These are phyloP conservation scores for Cheilosia soror DNA, from an alignment of 2,888 invertebrate species.

Conservation along the genomic window DNA sequence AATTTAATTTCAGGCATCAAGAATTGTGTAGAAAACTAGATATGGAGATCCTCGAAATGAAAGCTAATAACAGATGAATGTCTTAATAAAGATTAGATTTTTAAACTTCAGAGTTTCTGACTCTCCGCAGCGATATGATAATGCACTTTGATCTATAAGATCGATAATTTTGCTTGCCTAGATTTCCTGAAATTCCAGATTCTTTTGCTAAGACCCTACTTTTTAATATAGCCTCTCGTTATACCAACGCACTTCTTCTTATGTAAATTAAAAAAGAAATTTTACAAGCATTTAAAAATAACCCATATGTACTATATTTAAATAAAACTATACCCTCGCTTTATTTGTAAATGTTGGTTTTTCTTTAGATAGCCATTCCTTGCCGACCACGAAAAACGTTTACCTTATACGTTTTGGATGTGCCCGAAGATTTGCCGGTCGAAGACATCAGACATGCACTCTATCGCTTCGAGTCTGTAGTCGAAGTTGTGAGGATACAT, in stretches of 20 bases:
- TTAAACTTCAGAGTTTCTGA: no score
- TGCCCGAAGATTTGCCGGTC: slow-evolving; percentile 93
- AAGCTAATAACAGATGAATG: no score
- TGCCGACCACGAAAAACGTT: slow-evolving; percentile 95
- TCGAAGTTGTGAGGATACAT: slow-evolving; percentile 90
- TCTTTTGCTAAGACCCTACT: neutral
- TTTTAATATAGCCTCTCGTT: neutral
- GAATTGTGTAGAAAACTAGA: no score
- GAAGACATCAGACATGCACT: slow-evolving; percentile 93
- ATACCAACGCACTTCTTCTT: neutral
- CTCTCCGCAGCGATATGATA: no score
- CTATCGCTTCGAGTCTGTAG: slow-evolving; percentile 91
- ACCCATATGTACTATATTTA: neutral
- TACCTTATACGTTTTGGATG: slow-evolving; percentile 91
- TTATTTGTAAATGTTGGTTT: neutral
- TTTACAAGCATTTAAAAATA: slow-evolving; percentile 2
- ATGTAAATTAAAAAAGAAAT: slow-evolving; percentile 3
- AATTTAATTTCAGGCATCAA: no score
- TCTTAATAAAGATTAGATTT: no score
- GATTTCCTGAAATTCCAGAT: neutral
- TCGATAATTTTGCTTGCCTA: no score
- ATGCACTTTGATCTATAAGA: no score
- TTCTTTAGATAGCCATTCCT: slow-evolving; percentile 89
- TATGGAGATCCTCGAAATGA: no score
- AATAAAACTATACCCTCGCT: neutral